Evolutionary conservation across 2,797 vertebrate species (phyloP), one percentile per base, ranked within the genome.

Genomic region (Hydrolagus colliei): DNA sequence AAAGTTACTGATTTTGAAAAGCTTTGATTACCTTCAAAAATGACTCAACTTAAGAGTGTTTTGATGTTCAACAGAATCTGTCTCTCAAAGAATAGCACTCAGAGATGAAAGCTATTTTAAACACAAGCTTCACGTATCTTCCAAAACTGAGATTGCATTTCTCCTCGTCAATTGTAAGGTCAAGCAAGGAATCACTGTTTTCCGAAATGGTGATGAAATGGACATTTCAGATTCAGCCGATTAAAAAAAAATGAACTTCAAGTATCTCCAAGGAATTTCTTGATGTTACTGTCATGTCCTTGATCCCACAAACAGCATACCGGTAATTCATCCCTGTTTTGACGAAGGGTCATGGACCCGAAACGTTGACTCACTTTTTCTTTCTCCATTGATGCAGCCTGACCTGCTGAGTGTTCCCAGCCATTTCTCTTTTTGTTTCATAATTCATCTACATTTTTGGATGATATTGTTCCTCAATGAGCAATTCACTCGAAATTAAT

Each of bases 121-220:
- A 68, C 12, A 4, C 79, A 82, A 67, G 65, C 22, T 82, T 82
- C 65, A 68, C 41, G 68, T 68, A 18, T 35, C 16, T 84, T 84
- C 71, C 79, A 84, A 71, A 13, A 9, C 7, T 35, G 18, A 10
- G 9, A 35, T 82, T 68, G 20, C 9, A 68, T 68, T 68, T 6
- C 14, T 35, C 65, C 65, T 41, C 11, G 27, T 10, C 35, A 84
- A 84, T 20, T 82, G n/a, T 18, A 41, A 68, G 16, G 5, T 2
- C 13, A 52, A 16, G 20, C 0, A 0, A 5, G 4, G 14, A 20
- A 68, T 84, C 13, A 67, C 12, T 84, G 7, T 0, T n/a, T 1
- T 41, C 16, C 14, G 41, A 82, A 84, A 20, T n/a, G 71, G 71
- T 71, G 9, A 84, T 35, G 20, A 77, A 52, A 61, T 20, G 9